phyloP scores from a whole-genome alignment of 2,797 vertebrate species.

The Babyrousa celebensis region DNA sequence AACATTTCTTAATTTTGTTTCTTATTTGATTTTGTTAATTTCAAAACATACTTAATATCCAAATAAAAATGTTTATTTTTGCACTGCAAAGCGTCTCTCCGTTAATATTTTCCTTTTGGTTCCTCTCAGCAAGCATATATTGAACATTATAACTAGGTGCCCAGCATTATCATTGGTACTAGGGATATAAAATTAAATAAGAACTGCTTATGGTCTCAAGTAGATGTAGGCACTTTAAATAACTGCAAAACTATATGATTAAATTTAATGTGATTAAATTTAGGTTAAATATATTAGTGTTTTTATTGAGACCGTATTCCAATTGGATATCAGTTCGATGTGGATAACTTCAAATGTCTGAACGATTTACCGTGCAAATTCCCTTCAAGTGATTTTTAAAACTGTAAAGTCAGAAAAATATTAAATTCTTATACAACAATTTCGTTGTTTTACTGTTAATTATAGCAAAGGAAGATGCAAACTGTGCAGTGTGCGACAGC shows the following conservation, averaged over 20 bases:
- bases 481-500: constrained; percentile 98
- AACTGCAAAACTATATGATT: neutral
- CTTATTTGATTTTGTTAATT: constrained; percentile 57
- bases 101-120: neutral
- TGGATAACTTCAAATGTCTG: constrained; percentile 67
- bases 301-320: constrained; percentile 50
- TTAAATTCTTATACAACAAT: constrained; percentile 72
- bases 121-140: neutral
- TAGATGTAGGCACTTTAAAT: neutral
- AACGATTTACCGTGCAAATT: constrained; percentile 50
- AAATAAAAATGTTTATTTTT: constrained; percentile 62
- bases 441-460: constrained; percentile 83
- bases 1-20: constrained; percentile 68
- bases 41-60: constrained; percentile 42
- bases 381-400: constrained; percentile 67
- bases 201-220: neutral
- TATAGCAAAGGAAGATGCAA: constrained; percentile 96
- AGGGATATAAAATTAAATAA: neutral
- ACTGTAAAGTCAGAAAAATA: constrained; percentile 73
- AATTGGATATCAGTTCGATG: constrained; percentile 15
- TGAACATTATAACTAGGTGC: constrained; percentile 23
- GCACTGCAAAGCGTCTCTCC: neutral
- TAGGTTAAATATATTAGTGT: constrained; percentile 4
- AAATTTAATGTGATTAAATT: constrained; percentile 5
- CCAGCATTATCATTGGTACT: neutral